A percentile compares a stretch with the other conserved stretches of the same genome.
Evolutionary conservation across 2,113 vertebrate species (phyloP).

Genomic region (Pandion haliaetus): DNA sequence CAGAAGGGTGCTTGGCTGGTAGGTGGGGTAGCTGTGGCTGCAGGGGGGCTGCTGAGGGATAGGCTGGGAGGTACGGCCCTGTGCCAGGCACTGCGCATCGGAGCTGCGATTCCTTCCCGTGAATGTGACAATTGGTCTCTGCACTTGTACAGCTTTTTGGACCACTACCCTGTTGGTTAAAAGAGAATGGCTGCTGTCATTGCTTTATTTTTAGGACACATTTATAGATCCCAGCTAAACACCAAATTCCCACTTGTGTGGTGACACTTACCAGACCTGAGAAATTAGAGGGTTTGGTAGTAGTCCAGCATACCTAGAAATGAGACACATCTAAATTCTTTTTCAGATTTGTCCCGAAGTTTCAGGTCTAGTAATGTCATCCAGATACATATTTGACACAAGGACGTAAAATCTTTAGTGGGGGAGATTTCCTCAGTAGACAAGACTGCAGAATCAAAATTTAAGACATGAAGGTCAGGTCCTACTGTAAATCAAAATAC

Average conservation of each 20-base stretch:
- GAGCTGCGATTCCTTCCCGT: neutral
- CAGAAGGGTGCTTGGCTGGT: neutral
- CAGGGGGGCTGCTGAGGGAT: rapidly evolving
- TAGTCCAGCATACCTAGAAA: neutral
- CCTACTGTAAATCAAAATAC: neutral
- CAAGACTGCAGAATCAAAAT: neutral
- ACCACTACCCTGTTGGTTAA: neutral
- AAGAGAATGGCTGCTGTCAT: neutral
- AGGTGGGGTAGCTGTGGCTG: neutral
- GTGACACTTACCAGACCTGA: neutral
- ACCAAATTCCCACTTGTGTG: neutral
- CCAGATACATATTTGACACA: neutral
- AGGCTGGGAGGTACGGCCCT: rapidly evolving
- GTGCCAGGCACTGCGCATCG: rapidly evolving
- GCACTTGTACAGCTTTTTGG: neutral
- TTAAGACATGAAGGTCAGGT: neutral
- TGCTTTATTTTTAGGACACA: neutral
- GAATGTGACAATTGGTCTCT: neutral
- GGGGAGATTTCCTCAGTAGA: neutral
- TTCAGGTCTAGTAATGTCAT: neutral
- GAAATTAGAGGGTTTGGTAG: neutral
- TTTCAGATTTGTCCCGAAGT: neutral
- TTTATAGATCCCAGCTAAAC: neutral
- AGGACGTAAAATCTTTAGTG: neutral
- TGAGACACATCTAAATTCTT: neutral